These are phyloP conservation scores for Parasteatoda tepidariorum DNA, from an alignment of 1,140 invertebrate species.

Conservation along the genomic window DNA sequence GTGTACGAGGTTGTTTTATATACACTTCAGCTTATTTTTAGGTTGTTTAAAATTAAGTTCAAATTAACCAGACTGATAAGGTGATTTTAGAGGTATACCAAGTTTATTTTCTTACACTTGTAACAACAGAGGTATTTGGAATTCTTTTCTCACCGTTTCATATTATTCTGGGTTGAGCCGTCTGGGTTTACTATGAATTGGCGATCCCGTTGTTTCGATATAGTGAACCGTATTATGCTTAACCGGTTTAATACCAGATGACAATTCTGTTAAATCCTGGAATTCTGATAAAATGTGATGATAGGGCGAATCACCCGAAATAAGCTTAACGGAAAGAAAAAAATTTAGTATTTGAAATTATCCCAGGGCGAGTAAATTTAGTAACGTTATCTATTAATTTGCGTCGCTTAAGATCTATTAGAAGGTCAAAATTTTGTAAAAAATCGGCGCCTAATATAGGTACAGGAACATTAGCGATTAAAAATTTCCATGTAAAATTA, in stretches of 20 bases:
- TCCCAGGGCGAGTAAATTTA: not conserved
- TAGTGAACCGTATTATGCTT: constrained; percentile 30
- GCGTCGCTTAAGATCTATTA: not conserved
- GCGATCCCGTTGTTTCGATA: constrained; percentile 32
- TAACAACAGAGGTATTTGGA: too few species aligned
- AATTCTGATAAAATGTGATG: constrained; percentile 25
- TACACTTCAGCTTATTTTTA: too few species aligned
- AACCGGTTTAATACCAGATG: not conserved
- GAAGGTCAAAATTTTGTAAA: constrained; percentile 18
- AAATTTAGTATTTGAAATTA: not conserved
- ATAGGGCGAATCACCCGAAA: not conserved
- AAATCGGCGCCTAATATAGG: constrained; percentile 60
- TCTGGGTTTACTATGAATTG: not conserved
- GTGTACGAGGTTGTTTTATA: too few species aligned
- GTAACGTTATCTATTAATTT: constrained; percentile 27
- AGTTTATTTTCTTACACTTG: too few species aligned
- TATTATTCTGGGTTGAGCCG: constrained; percentile 27
- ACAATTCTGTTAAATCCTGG: not conserved
- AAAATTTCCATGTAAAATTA: constrained; percentile 25
- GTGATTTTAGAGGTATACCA: too few species aligned
- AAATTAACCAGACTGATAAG: too few species aligned
- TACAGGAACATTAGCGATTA: constrained; percentile 25
- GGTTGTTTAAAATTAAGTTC: too few species aligned
- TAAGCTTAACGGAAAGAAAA: not conserved
- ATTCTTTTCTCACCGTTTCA: constrained; percentile 23